Evolutionary conservation across 2,888 invertebrate genomes (phyloP), one percentile per base, ranked within the genome.

Genomic region (Caenorhabditis parvicauda): DNA sequence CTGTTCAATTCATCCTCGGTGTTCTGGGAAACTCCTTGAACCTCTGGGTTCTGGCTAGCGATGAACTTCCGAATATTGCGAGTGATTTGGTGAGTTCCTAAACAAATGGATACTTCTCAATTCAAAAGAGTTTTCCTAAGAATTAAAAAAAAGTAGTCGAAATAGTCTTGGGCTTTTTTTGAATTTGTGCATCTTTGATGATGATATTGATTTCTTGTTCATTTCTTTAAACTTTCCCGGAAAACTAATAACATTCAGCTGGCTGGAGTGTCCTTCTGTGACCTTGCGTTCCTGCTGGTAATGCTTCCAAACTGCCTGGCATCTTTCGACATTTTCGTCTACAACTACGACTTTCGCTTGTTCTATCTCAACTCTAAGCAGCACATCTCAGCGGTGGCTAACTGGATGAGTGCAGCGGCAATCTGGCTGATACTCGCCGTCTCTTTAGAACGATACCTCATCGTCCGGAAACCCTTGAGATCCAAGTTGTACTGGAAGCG

Each of bases 361-460:
- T 75, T 73, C 57, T 79, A 79, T 61, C 61, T 76, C 44, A 64
- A 71, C 35, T 65, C 59, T n/a, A 64, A 70, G 42, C 72, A 74
- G 53, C 75, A 78, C 58, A 67, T 80, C 22, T 71, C 73, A 0
- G 79, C 78, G 21, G 62, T 79, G 6, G 77, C 76, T 2, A 79
- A 79, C 53, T 79, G 79, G 79, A 69, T 76, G 67, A 76, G 76
- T 28, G 79, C 79, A 2, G 72, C 71, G 4, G 76, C 79, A 19
- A 80, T 78, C 57, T 79, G 79, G 79, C 56, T 79, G 12, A 80
- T 79, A 27, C 70, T 79, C 4, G 77, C 79, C 0, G 79, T 79
- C 5, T 78, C 77, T 2, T 64, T 79, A 5, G 79, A 79, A 54
- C 60, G 79, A 3, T 72, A 74, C 28, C 59, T 74, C 38, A 77